Evolutionary conservation across 2,888 invertebrate species (phyloP), one percentile per base, ranked within the genome.

Genomic region (Drosophila testacea): DNA sequence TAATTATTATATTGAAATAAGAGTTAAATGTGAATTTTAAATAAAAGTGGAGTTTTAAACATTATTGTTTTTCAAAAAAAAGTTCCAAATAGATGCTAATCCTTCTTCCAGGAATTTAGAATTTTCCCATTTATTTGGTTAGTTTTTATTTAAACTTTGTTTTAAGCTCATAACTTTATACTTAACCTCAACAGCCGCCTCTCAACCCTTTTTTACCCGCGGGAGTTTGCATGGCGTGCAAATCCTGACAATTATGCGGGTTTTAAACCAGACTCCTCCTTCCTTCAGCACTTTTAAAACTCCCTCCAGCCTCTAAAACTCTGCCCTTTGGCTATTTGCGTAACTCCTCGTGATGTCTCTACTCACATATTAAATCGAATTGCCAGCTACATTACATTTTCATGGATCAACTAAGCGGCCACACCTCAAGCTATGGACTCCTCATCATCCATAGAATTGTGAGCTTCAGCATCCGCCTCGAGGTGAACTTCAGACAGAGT

Each of bases 181-280:
- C 62, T 52, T 34, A 56, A 63, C 60, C 59, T 73, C 76, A 73
- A 76, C 56, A 30, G 51, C 39, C 47, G 52, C 64, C 69, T 55
- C 61, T 62, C 28, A 67, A 77, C 67, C 64, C 79, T 64, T 69
- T 55, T n/a, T 32, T 51, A 42, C 41, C 48, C 13, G 11, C 7
- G 6, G 36, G 16, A 13, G 9, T 36, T 52, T 27, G 63, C 32
- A 13, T 63, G 83, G 88, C 86, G 88, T 88, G 83, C 84, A 86
- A 89, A 88, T 89, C 84, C 80, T 73, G 88, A 88, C 79, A 88
- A 88, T 88, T 88, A 88, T 88, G 88, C 88, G 88, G 88, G 90
- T 86, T 88, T 69, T 73, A 64, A 77, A 85, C 78, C 75, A 76
- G 77, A 77, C 30, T 38, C 52, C 52, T 34, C 55, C 56, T 41